Conservation (phyloP, 2,888 invertebrate genomes). For the Thymelicus lineola region DNA sequence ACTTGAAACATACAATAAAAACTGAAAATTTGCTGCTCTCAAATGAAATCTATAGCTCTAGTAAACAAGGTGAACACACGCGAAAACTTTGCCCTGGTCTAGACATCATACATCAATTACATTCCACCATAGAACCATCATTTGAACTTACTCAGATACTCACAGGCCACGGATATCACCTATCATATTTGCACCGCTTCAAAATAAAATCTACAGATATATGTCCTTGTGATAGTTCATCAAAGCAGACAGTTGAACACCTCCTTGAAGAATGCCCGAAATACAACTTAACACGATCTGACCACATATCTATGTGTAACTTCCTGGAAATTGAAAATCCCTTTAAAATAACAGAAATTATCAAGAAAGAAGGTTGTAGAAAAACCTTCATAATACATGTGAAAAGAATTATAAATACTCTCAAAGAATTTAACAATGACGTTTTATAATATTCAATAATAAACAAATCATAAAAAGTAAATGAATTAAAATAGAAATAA, state of each 20-base stretch:
- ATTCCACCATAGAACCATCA: background rate
- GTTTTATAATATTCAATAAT: background rate
- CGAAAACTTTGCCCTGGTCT: background rate
- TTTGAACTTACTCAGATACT: constrained; percentile 1
- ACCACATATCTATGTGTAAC: background rate
- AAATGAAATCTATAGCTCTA: background rate
- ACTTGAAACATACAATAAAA: background rate
- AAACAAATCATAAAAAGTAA: too few species aligned
- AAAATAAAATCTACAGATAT: too few species aligned
- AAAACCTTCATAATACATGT: background rate
- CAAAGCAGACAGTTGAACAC: constrained; percentile 2
- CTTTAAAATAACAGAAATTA: background rate
- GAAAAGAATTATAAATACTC: background rate
- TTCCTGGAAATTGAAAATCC: background rate
- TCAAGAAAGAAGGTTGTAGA: background rate
- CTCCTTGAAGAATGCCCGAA: constrained; percentile 15
- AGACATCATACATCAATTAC: background rate
- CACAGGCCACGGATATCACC: too few species aligned
- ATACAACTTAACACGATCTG: background rate
- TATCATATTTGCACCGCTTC: too few species aligned
- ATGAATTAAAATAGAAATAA: too few species aligned
- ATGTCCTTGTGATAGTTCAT: too few species aligned
- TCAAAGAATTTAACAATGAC: constrained; percentile 4
- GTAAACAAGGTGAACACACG: constrained; percentile 2
- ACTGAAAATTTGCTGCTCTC: background rate